Percentiles rank a stretch among this genome's conserved stretches.
These are phyloP conservation scores for Macrosteles quadrilineatus DNA, from an alignment of 1,140 invertebrate genomes.

Conservation along the genomic window DNA sequence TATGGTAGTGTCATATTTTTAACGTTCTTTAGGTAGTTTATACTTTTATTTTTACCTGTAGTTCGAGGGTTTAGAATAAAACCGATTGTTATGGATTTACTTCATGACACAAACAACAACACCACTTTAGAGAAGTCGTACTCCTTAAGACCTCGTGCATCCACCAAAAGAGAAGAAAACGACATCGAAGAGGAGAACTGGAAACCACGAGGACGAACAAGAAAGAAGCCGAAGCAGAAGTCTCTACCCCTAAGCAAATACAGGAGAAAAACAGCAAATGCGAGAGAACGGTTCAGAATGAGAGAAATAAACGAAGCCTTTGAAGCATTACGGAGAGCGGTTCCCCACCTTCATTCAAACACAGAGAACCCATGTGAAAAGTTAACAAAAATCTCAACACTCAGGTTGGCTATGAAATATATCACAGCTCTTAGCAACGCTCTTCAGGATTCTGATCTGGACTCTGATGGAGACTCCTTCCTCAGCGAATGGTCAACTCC, in stretches of 20 bases:
- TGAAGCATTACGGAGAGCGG: conserved; percentile 69
- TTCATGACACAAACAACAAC: conserved; percentile 20
- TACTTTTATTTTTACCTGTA: too few species aligned
- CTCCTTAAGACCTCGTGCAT: conserved; percentile 21
- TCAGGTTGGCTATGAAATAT: conserved; percentile 65
- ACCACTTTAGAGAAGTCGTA: conserved; percentile 23
- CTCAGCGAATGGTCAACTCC: conserved; percentile 33
- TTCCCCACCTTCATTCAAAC: conserved; percentile 55
- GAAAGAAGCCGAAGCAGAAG: conserved; percentile 59
- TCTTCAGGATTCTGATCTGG: conserved; percentile 32
- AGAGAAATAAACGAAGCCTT: conserved; percentile 84
- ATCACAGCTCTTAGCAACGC: conserved; percentile 58
- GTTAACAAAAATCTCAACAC: conserved; percentile 63
- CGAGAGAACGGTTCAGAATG: conserved; percentile 79
- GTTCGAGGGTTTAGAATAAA: too few species aligned
- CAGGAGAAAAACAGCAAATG: conserved; percentile 82
- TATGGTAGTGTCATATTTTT: too few species aligned
- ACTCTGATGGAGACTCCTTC: conserved; percentile 36
- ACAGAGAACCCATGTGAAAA: conserved; percentile 51
- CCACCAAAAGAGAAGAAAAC: not conserved
- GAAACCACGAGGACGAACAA: conserved; percentile 20
- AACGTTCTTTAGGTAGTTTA: too few species aligned
- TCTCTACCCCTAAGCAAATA: conserved; percentile 85
- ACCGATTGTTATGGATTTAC: too few species aligned
- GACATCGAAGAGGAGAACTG: conserved; percentile 7